These are phyloP conservation scores for Gallinago nigripennis DNA, from an alignment of 2,797 vertebrate species.

Conservation along the genomic window DNA sequence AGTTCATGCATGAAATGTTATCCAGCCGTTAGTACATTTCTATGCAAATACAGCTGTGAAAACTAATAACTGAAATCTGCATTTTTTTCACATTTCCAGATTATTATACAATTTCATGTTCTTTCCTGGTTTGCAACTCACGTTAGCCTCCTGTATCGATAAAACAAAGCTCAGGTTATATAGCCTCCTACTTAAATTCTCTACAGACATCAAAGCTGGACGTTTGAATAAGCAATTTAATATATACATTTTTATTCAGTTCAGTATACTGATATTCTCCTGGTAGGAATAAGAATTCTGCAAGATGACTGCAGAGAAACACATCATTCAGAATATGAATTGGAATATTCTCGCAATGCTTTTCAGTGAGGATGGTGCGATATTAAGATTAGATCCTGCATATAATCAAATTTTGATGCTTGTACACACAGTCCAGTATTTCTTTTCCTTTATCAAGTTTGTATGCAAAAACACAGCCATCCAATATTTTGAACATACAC, in stretches of 20 bases:
- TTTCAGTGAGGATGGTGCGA: conserved; percentile 69
- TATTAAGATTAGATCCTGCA: conserved; percentile 78
- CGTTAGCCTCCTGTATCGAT: conserved; percentile 60
- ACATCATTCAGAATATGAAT: conserved; percentile 77
- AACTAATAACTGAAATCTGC: conserved; percentile 65
- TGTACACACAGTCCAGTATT: conserved; percentile 67
- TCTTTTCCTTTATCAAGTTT: conserved; percentile 68
- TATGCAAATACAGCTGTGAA: conserved; percentile 67
- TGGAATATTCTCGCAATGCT: conserved; percentile 72
- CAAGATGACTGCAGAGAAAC: conserved; percentile 75
- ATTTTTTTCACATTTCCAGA: conserved; percentile 64
- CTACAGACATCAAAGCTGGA: conserved; percentile 76
- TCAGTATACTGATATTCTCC: conserved; percentile 76
- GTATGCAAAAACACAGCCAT: conserved; percentile 62
- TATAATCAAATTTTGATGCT: conserved; percentile 78
- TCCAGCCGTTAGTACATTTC: conserved; percentile 41
- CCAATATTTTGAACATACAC: conserved; percentile 37
- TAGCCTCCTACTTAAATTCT: conserved; percentile 75
- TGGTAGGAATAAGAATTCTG: conserved; percentile 76
- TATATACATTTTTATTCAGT: conserved; percentile 80
- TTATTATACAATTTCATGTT: conserved; percentile 40
- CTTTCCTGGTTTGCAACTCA: conserved; percentile 25
- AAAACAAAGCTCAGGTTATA: conserved; percentile 76
- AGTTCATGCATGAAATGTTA: conserved; percentile 55
- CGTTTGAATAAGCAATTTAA: conserved; percentile 82